Evolutionary conservation across 2,113 vertebrate species (phyloP).

Genomic region (Pundamilia nyererei): DNA sequence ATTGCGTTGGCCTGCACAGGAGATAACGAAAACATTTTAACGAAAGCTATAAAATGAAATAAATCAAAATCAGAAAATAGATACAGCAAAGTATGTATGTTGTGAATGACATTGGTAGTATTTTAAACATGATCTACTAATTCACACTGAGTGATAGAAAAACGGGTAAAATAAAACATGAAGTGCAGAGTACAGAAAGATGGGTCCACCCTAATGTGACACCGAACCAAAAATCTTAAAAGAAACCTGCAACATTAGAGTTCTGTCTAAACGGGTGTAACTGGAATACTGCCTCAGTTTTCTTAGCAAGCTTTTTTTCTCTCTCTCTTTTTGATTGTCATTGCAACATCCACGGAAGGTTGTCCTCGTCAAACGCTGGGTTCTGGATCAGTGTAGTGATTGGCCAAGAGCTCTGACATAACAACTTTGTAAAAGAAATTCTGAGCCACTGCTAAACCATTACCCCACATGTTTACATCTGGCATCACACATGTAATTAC

Average conservation of each 20-base stretch:
- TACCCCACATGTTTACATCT: accelerated
- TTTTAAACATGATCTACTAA: background rate
- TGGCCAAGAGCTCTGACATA: accelerated
- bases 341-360: accelerated
- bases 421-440: accelerated
- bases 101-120: background rate
- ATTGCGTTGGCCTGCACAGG: background rate
- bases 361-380: accelerated
- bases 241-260: too few relatives aligned
- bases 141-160: background rate
- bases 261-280: too few relatives aligned
- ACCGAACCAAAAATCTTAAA: too few relatives aligned
- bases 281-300: too few relatives aligned
- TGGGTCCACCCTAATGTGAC: too few relatives aligned
- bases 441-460: accelerated
- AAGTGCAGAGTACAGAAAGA: too few relatives aligned
- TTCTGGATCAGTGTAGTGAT: background rate
- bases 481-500: background rate
- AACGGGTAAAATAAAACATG: accelerated
- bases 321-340: accelerated
- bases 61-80: accelerated
- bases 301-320: background rate
- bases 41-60: accelerated
- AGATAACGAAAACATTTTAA: accelerated
- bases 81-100: background rate